Percentiles rank a stretch among this genome's conserved stretches.
These are phyloP conservation scores for Oligia fasciuncula DNA, from an alignment of 2,888 invertebrate genomes.

Conservation along the genomic window DNA sequence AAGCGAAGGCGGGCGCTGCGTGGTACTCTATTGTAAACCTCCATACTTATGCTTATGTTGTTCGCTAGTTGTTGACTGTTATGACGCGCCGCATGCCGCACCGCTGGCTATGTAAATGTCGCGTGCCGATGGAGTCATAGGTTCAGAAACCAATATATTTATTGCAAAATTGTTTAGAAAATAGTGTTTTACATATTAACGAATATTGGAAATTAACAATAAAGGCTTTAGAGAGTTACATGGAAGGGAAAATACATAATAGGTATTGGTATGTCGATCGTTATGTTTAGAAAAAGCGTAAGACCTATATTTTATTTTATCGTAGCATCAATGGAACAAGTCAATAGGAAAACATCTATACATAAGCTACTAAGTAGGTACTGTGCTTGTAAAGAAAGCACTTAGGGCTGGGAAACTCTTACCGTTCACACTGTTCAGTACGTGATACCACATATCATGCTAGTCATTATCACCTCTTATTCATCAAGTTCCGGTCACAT, in stretches of 20 bases:
- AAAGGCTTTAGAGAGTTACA: conserved; percentile 43
- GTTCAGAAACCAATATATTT: conserved; percentile 83
- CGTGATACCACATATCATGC: conserved; percentile 27
- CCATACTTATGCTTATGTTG: conserved; percentile 47
- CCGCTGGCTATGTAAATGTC: conserved; percentile 83
- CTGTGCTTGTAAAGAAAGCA: conserved; percentile 11
- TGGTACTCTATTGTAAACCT: conserved; percentile 62
- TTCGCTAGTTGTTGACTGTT: conserved; percentile 49
- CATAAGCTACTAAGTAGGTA: not conserved
- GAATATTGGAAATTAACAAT: conserved; percentile 66
- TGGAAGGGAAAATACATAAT: conserved; percentile 16
- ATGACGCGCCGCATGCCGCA: conserved; percentile 73
- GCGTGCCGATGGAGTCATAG: conserved; percentile 87
- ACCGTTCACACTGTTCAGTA: conserved; percentile 11
- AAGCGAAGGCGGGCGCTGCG: conserved; percentile 73
- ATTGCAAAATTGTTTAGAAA: conserved; percentile 85
- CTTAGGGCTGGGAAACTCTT: conserved; percentile 14
- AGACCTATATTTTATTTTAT: not conserved
- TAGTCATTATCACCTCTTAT: conserved; percentile 33
- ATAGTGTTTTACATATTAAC: conserved; percentile 81
- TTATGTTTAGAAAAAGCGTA: conserved; percentile 12
- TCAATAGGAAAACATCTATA: not conserved
- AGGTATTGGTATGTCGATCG: conserved; percentile 3
- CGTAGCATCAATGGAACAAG: not conserved
- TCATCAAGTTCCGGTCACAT: conserved; percentile 24